These are phyloP conservation scores for Idaea biselata DNA, from an alignment of 2,888 invertebrate species.

Conservation along the genomic window DNA sequence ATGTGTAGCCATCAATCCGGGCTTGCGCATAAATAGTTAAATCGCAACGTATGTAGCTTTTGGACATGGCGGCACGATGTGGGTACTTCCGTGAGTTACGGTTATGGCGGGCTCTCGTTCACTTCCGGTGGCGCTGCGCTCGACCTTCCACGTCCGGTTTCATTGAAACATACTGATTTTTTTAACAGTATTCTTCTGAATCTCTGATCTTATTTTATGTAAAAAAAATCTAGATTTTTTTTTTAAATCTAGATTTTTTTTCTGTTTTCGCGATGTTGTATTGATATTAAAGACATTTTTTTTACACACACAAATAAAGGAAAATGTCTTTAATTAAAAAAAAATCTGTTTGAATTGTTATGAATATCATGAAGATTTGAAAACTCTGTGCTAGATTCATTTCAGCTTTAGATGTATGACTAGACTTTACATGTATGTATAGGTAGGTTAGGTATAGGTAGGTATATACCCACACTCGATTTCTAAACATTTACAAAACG, in stretches of 20 bases:
- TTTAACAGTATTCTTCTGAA: slow-evolving; percentile 8
- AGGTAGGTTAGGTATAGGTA: too few relatives aligned
- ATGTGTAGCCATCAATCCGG: slow-evolving; percentile 56
- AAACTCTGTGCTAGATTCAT: too few relatives aligned
- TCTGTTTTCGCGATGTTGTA: too few relatives aligned
- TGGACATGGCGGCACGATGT: slow-evolving; percentile 43
- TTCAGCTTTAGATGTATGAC: too few relatives aligned
- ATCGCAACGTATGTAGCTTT: slow-evolving; percentile 49
- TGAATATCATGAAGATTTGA: too few relatives aligned
- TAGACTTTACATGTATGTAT: too few relatives aligned
- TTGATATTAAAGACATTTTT: too few relatives aligned
- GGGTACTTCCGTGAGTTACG: slow-evolving; percentile 55
- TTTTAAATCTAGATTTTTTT: too few relatives aligned
- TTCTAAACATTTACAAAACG: background rate
- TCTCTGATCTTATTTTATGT: background rate
- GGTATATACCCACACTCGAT: background rate
- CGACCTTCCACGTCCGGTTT: slow-evolving; percentile 50
- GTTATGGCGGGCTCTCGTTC: slow-evolving; percentile 48
- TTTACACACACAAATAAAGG: too few relatives aligned
- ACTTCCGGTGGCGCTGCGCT: slow-evolving; percentile 44
- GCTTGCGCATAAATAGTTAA: slow-evolving; percentile 54
- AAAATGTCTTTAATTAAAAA: too few relatives aligned
- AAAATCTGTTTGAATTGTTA: too few relatives aligned
- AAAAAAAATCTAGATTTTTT: slow-evolving; percentile 6
- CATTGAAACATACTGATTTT: slow-evolving; percentile 40